Base-by-base conservation (phyloP, 2,797 vertebrate species). In the Megaceryle alcyon region DNA sequence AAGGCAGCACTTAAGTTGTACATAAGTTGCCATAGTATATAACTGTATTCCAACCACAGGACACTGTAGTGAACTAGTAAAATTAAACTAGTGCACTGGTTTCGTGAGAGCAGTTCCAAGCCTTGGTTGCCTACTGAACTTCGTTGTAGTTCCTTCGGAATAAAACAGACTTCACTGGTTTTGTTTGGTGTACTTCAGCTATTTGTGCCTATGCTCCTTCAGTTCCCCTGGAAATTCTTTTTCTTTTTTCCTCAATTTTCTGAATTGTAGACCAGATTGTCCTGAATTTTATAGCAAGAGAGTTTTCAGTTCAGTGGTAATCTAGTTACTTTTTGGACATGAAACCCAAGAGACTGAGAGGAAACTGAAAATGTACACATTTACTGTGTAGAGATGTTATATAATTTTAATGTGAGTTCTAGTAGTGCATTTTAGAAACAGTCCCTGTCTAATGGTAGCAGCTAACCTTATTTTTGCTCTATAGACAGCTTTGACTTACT, bases 1-100 rank as follows among this genome's bases (percentile, higher is more conserved):
- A 97, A 95, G 78, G 78, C 88, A 95, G 80, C 61, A 90, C 59
- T 94, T 86, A 96, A 96, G 96, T 87, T 78, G 82, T 86, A 80
- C 80, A 41, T 91, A 91, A 88, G 75, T 93, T 97, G 97, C 95
- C 94, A 76, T 22, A 73, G 88, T 72, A 80, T 82, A 25, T 82
- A 91, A 93, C 95, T 91, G 73, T 29, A 9, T 12, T 83, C 44
- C 59, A 68, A 21, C 72, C 31, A 59, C 86, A 90, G 66, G 37
- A 21, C 68, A 64, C 49, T 60, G 33, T 68, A 72, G 41, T 70
- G 83, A 91, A 39, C 49, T 49, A 71, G 56, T 54, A 10, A 85
- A 92, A 88, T 75, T 80, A 90, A 94, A 57, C 39, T 25, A 60
- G 49, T 39, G 26, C 46, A 18, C n/a, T 61, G 29, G 44, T 84